phyloP scores from a whole-genome alignment of 2,888 invertebrate genomes.

The Caenorhabditis sinica region DNA sequence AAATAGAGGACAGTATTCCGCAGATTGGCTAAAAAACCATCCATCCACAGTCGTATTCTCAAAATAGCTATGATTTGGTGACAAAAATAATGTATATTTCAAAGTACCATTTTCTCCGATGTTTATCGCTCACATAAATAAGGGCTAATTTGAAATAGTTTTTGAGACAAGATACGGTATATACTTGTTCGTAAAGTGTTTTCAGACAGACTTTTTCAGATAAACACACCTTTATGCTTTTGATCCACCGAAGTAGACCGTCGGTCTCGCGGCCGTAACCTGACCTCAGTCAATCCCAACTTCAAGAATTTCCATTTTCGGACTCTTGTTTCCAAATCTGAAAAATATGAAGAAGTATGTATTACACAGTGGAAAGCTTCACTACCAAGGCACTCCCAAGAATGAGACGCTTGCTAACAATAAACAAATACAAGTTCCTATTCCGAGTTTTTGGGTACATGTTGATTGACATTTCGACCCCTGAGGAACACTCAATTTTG shows the following conservation, averaged over 20 bases:
- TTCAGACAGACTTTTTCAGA: neutral
- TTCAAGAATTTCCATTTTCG: conserved; percentile 68
- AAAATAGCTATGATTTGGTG: neutral
- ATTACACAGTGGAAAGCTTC: conserved; percentile 37
- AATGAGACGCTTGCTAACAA: conserved; percentile 28
- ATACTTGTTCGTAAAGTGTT: neutral
- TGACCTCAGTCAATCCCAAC: conserved; percentile 66
- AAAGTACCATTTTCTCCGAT: neutral
- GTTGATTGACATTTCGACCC: conserved; percentile 35
- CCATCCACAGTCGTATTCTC: neutral
- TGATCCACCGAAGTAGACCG: conserved; percentile 63
- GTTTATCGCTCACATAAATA: too few relatives aligned
- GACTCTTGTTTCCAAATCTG: conserved; percentile 69
- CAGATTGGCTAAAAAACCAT: neutral
- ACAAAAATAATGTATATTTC: neutral
- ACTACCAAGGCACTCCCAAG: conserved; percentile 1
- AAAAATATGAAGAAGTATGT: conserved; percentile 23
- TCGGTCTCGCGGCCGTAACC: conserved; percentile 54
- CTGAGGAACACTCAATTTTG: neutral
- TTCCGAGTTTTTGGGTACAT: conserved; percentile 7
- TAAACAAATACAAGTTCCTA: conserved; percentile 49
- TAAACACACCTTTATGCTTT: conserved; percentile 56
- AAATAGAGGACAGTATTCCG: neutral
- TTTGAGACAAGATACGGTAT: too few relatives aligned
- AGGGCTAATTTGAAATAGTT: too few relatives aligned